A percentile compares a stretch with the other conserved stretches of the same genome.
Evolutionary conservation across 92 coral and sea anemone species (phyloP).

Genomic region (Metridium senile): DNA sequence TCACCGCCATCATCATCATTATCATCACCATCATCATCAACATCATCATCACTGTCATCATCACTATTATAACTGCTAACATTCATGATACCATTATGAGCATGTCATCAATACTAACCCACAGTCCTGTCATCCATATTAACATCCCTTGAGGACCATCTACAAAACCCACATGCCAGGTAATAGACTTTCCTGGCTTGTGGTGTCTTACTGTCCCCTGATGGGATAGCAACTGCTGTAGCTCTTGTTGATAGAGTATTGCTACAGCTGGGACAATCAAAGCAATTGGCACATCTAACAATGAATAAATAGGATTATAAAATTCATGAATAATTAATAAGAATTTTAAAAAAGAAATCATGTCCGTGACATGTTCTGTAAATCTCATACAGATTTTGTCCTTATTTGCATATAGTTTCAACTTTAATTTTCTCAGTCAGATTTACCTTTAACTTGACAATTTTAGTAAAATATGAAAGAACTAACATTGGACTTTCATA

Average conservation of each 20-base stretch:
- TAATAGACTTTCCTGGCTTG: conserved; percentile 97
- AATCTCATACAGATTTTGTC: too few relatives aligned
- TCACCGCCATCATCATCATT: conserved; percentile 9
- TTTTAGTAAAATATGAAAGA: too few relatives aligned
- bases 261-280: conserved; percentile 98
- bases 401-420: too few relatives aligned
- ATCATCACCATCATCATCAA: conserved; percentile 3
- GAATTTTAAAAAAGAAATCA: too few relatives aligned
- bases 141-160: conserved; percentile 98
- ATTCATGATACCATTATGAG: not conserved
- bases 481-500: too few relatives aligned
- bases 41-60: conserved; percentile 3
- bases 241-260: conserved; percentile 95
- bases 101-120: conserved; percentile 53
- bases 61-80: not conserved
- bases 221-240: conserved; percentile 89
- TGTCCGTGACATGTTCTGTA: too few relatives aligned
- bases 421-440: too few relatives aligned
- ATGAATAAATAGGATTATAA: not conserved
- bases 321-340: not conserved
- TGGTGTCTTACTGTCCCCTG: conserved; percentile 77
- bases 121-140: conserved; percentile 87
- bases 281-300: conserved; percentile 93
- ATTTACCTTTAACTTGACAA: too few relatives aligned
- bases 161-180: conserved; percentile 96